Evolutionary conservation across 2,888 invertebrate genomes (phyloP), one percentile per base, ranked within the genome.

Genomic region (Watsonalla cultraria): DNA sequence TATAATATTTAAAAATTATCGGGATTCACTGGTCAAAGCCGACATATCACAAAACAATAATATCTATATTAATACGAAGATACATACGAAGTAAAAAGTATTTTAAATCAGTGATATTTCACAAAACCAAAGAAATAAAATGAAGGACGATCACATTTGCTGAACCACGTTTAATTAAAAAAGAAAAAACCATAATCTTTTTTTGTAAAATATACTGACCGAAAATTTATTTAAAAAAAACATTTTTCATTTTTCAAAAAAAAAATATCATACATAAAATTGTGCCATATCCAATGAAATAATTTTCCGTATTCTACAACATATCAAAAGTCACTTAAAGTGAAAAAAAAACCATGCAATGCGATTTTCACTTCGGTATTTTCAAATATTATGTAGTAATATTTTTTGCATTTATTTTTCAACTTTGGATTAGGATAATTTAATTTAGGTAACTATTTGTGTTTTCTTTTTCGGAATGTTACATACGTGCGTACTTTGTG

Each of bases 81-180:
- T 66, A 66, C 65, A 67, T 70, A 70, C 64, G 63, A 48, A 49
- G 71, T 73, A 74, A 60, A 82, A 85, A 82, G 80, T 84, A 86
- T 82, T 84, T 73, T 78, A 78, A 86, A 80, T 76, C 82, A 81
- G 90, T 90, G 90, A 90, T 90, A 90, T 81, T 80, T 86, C 88
- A 84, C 84, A 87, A 86, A 87, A 78, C 90, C 90, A 90, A 90
- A 90, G 89, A 90, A 77, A 82, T 73, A 71, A 65, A 75, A 78
- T 69, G 78, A 75, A 77, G 74, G 78, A 74, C 78, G 74, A 81
- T 77, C 70, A 75, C 72, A 70, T 70, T 75, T 78, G 73, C 77
- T 75, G 54, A 64, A 64, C 64, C 76, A 86, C 86, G 86, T 85
- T 84, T 85, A 87, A 76, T 76, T 80, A 71, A 71, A 73, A 66